Percentiles rank a stretch among this genome's conserved stretches.
Evolutionary conservation across 2,888 invertebrate genomes (phyloP).

Genomic region (Dugesia japonica): DNA sequence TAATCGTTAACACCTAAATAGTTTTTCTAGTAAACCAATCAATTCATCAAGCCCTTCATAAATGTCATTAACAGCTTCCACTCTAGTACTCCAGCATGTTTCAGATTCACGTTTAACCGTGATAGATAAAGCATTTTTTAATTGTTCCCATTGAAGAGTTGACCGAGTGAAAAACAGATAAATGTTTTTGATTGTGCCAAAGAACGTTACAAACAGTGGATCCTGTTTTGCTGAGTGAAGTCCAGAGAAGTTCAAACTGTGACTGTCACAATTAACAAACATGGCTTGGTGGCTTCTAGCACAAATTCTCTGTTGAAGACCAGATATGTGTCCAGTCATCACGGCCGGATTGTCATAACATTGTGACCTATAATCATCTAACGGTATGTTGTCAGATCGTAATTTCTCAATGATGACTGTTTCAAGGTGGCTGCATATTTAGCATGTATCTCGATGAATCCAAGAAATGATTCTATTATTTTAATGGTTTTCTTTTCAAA

Average conservation of each 20-base stretch:
- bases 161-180: not conserved
- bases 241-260: not conserved
- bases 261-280: not conserved
- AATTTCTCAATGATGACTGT: not conserved
- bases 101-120: not conserved
- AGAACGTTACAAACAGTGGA: too few relatives aligned
- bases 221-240: not conserved
- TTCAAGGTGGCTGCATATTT: not conserved
- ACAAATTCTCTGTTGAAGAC: not conserved
- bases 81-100: not conserved
- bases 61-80: not conserved
- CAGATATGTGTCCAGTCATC: not conserved
- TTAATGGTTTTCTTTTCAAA: not conserved
- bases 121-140: not conserved
- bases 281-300: not conserved
- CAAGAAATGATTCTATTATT: not conserved
- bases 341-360: not conserved
- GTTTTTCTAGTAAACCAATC: too few relatives aligned
- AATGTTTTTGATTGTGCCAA: slow-evolving; percentile 1
- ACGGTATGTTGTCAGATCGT: not conserved
- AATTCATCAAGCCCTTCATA: too few relatives aligned
- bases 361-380: not conserved
- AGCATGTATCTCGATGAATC: not conserved
- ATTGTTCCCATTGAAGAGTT: slow-evolving; percentile 15
- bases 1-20: too few relatives aligned